These are phyloP conservation scores for Aphelinus certus DNA, from an alignment of 1,140 invertebrate genomes.

Conservation along the genomic window DNA sequence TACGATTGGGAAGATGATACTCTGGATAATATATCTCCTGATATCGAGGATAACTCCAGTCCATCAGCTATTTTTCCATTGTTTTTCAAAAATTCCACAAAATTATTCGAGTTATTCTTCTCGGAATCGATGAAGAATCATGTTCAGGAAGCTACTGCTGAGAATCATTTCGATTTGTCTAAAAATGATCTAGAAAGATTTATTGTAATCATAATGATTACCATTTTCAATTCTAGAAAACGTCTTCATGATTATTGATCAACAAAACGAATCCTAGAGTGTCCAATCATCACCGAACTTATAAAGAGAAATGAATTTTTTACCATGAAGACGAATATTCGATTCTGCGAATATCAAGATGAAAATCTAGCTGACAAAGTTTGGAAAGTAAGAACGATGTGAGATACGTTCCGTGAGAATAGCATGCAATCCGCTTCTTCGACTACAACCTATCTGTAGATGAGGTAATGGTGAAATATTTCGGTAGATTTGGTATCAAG, in stretches of 20 bases:
- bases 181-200: no score
- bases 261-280: no score
- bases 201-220: no score
- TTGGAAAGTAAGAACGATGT: constrained; percentile 7
- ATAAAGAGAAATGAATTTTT: constrained; percentile 36
- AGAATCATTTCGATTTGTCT: no score
- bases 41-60: neutral
- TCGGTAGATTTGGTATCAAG: no score
- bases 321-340: constrained; percentile 28
- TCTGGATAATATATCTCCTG: no score
- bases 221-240: no score
- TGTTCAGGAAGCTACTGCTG: constrained; percentile 21
- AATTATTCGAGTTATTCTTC: constrained; percentile 10
- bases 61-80: neutral
- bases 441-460: constrained; percentile 26
- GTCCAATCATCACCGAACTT: constrained; percentile 21
- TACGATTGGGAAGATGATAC: no score
- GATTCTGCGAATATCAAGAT: constrained; percentile 36
- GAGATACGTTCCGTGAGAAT: constrained; percentile 32
- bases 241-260: no score
- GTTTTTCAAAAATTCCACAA: constrained; percentile 29
- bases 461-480: no score
- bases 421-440: constrained; percentile 30
- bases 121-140: constrained; percentile 1
- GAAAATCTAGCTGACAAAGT: neutral